Base-by-base conservation (phyloP, 2,888 invertebrate species). In the Myopa tessellatipennis region DNA sequence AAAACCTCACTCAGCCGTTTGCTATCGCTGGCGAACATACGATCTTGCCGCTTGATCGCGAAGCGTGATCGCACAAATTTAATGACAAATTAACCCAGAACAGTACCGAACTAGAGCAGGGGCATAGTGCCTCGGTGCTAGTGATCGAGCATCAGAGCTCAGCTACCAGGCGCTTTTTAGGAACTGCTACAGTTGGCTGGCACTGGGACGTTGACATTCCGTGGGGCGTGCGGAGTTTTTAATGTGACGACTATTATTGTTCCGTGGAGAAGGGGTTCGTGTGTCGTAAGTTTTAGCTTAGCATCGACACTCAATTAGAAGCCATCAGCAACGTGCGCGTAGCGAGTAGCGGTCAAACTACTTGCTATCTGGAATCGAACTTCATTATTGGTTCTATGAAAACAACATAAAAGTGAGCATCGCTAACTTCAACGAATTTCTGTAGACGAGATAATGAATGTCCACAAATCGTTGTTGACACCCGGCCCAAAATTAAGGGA, bases 161-260 rank as follows among this genome's bases (percentile, higher is more conserved):
- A 2, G 61, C 61, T 26, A 55, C 16, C 7, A 63, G 40, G 55
- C 55, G 36, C 50, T 74, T 68, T 74, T 38, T 10, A 18, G 8
- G 40, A 50, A 69, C 40, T 40, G n/a, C 50, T 61, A 18, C 18
- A 26, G 1, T 26, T n/a, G 1, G 34, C 5, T 26, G 18, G 2
- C 58, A 58, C 16, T n/a, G 10, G 61, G 67, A 74, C 74, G 68
- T 74, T 67, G 74, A 74, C 52, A 74, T 68, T 55, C 67, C 68
- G 55, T 74, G 74, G 55, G 55, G 40, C 74, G 74, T 58, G 67
- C 36, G 26, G 40, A 67, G 68, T 74, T 74, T 74, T 81, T 80
- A 80, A 77, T 74, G 80, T 82, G 80, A 78, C 79, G 72, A 50
- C 75, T 82, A 77, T 78, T 72, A 69, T 65, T 69, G 63, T 72